These are phyloP conservation scores for Todus mexicanus DNA, from an alignment of 2,797 vertebrate species.

Conservation along the genomic window DNA sequence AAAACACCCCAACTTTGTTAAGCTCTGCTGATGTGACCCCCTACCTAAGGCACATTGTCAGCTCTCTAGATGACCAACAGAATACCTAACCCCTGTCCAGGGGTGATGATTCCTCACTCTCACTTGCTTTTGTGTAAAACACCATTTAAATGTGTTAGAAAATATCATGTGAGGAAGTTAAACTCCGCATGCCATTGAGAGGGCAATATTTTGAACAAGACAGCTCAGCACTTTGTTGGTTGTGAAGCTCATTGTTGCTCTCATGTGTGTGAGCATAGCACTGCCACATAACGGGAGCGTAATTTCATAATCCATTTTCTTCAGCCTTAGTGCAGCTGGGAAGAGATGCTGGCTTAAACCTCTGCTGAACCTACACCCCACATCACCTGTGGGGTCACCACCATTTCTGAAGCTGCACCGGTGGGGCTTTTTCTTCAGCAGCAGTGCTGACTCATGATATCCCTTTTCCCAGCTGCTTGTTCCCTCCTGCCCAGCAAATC, in stretches of 20 bases:
- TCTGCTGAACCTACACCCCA: neutral
- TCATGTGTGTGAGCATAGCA: neutral
- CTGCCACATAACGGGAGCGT: rapidly evolving
- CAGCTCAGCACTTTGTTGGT: neutral
- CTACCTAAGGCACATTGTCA: neutral
- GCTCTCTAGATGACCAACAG: neutral
- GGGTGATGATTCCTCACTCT: neutral
- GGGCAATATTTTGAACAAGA: neutral
- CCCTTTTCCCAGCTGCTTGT: neutral
- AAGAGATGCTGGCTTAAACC: neutral
- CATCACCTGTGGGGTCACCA: neutral
- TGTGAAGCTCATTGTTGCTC: neutral
- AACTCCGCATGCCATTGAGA: neutral
- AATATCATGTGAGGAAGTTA: neutral
- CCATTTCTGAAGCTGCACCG: rapidly evolving
- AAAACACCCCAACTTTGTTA: neutral
- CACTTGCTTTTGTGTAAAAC: neutral
- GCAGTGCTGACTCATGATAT: neutral
- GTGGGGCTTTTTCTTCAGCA: neutral
- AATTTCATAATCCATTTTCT: neutral
- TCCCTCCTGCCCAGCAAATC: neutral
- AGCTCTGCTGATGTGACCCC: neutral
- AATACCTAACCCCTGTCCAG: neutral
- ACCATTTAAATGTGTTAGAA: neutral
- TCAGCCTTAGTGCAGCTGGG: neutral